A percentile compares a stretch with the other conserved stretches of the same genome.
phyloP scores from a whole-genome alignment of 2,888 invertebrate species.

The Plebejus melissa region DNA sequence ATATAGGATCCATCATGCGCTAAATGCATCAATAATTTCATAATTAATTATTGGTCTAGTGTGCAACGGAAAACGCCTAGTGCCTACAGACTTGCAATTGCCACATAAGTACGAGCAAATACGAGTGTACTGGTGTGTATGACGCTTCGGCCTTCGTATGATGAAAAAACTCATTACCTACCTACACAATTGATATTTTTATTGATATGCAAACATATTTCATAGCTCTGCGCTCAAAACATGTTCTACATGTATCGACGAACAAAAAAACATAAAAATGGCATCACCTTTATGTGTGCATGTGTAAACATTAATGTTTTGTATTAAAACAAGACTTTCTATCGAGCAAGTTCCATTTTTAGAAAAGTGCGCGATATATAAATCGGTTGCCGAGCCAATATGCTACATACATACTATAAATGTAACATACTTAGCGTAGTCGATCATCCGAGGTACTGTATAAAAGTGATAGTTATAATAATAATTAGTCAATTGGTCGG shows the following conservation, averaged over 20 bases:
- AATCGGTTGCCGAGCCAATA: constrained; percentile 61
- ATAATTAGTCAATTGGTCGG: constrained; percentile 51
- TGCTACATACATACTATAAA: constrained; percentile 42
- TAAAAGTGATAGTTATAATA: constrained; percentile 50
- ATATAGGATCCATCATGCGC: neutral
- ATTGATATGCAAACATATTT: constrained; percentile 21
- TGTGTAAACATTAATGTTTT: constrained; percentile 39
- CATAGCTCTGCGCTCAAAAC: constrained; percentile 19
- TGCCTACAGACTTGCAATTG: constrained; percentile 29
- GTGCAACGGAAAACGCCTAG: constrained; percentile 9
- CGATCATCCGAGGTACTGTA: neutral
- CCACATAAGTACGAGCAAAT: neutral
- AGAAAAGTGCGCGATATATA: constrained; percentile 52
- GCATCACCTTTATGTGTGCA: neutral
- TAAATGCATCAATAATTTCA: constrained; percentile 25
- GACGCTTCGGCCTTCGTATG: constrained; percentile 28
- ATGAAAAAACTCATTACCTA: constrained; percentile 32
- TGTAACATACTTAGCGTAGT: constrained; percentile 20
- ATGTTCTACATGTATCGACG: neutral
- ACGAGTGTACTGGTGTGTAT: constrained; percentile 3
- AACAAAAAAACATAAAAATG: constrained; percentile 23
- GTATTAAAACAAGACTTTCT: constrained; percentile 63
- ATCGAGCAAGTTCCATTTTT: constrained; percentile 70
- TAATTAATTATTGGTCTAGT: neutral
- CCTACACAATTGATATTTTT: constrained; percentile 24